Evolutionary conservation across 1,140 invertebrate species (phyloP), one percentile per base, ranked within the genome.

Genomic region (Spodoptera litura): DNA sequence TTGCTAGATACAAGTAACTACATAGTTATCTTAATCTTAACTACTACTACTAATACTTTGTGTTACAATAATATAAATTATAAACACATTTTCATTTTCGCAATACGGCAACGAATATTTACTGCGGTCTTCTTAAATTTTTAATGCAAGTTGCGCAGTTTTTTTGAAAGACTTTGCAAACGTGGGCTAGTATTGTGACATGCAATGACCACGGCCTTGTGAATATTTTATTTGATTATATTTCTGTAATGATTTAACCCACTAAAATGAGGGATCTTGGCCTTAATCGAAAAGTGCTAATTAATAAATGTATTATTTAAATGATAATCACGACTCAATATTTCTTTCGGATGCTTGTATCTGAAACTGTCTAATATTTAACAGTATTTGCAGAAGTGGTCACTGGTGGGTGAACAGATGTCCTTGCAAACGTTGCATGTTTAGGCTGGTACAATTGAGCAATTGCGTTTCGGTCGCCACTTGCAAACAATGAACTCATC

Each of bases 401-500:
- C 82, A 85, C 79, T 66, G 64, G 52, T 83, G 35, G 68, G 52
- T 83, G 15, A 85, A 84, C 80, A 64, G 85, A 81, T 74, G 89
- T 89, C 89, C 88, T 91, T 91, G 87, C 78, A 70, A 74, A 59
- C 64, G 68, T 78, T 83, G 83, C 82, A 82, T 83, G 86, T 83
- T 85, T 86, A 87, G 88, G 70, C 75, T 81, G 85, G 79, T 82
- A 79, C 73, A 73, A 87, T 93, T 92, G 85, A 81, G 89, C 87
- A 93, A 92, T 81, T 71, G 78, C 83, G 87, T 89, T 91, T 92
- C 85, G 88, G 87, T 89, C 82, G 85, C 66, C 85, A 87, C 89
- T 88, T 87, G 88, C 90, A 91, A 93, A 92, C 90, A 93, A 93
- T 93, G 89, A 89, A 91, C 89, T 91, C 91, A 91, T 90, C 88